Conservation (phyloP, 1,140 invertebrate genomes). For the Diorhabda elongata region DNA sequence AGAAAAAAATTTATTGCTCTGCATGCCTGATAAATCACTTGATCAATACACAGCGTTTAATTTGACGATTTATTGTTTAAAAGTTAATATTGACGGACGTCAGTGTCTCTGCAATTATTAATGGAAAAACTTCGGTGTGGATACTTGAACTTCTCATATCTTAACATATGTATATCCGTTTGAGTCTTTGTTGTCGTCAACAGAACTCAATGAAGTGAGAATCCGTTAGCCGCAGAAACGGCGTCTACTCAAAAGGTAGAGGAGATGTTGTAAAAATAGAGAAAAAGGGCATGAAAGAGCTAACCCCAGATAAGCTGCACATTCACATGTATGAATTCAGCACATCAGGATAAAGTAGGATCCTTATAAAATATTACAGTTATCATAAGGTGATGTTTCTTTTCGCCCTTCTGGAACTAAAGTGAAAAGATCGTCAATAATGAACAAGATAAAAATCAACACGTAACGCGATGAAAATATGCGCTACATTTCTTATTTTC, state of each 20-base stretch:
- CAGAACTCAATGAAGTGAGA: conserved; percentile 2
- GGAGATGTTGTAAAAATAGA: conserved; percentile 41
- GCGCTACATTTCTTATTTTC: too few species aligned
- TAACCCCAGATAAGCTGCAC: conserved; percentile 45
- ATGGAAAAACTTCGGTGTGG: too few species aligned
- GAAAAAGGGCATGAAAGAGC: conserved; percentile 36
- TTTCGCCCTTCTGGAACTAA: not conserved
- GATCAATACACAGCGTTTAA: too few species aligned
- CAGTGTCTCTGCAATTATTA: too few species aligned
- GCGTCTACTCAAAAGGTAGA: conserved; percentile 18
- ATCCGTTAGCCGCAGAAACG: conserved; percentile 12
- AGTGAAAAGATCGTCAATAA: conserved; percentile 8
- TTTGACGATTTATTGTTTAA: too few species aligned
- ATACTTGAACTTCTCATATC: too few species aligned
- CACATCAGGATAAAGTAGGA: conserved; percentile 44
- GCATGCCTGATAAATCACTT: too few species aligned
- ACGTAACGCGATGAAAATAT: not conserved
- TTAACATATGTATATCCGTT: too few species aligned
- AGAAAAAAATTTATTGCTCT: too few species aligned
- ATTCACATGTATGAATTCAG: conserved; percentile 50
- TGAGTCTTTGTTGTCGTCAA: not conserved
- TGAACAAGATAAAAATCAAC: conserved; percentile 1
- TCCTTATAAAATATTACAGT: conserved; percentile 20
- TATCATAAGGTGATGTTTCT: conserved; percentile 12
- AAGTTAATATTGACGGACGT: too few species aligned